Evolutionary conservation across 2,888 invertebrate genomes (phyloP), one percentile per base, ranked within the genome.

Genomic region (Blastobasis lacticolella): DNA sequence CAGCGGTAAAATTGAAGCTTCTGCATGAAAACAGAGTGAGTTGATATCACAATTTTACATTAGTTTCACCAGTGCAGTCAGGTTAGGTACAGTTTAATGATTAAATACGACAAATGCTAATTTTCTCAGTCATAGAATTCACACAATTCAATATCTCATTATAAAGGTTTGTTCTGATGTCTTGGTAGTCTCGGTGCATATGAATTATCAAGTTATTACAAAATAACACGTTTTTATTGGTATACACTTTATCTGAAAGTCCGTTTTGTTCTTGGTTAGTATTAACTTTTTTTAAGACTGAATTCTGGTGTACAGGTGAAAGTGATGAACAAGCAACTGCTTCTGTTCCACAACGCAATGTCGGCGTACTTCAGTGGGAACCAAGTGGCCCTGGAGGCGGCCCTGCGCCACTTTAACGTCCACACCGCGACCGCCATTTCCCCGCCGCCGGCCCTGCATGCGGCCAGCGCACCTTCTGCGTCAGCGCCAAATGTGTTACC

Each of bases 361-460:
- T 95, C 97, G 40, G 97, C 98, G 6, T 99, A 98, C 88, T 98
- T 98, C 88, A 96, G 97, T 68, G 98, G 98, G 51, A 99, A 99
- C 90, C 96, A 96, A 77, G 92, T 93, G 56, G 96, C 97, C 56
- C 87, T 99, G 52, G 98, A 98, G 78, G 95, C 96, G 37, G 97
- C 98, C 23, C 90, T 98, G 62, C 95, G 97, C 68, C 97, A 98
- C 89, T 98, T 98, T 87, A 97, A 95, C 85, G 95, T 98, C 74
- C 96, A 95, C 59, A 61, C 70, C 38, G 64, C 67, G 10, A 38
- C 64, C n/a, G 61, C 61, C n/a, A 42, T 61, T 9, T 51, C 61
- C 37, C 52, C 57, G 40, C 58, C 41, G 40, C 52, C 52, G 55
- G 48, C 57, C 52, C 49, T 53, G 40, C 50, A 51, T 50, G 50